Evolutionary conservation across 2,888 invertebrate genomes (phyloP).

Genomic region (Tenodera sinensis): DNA sequence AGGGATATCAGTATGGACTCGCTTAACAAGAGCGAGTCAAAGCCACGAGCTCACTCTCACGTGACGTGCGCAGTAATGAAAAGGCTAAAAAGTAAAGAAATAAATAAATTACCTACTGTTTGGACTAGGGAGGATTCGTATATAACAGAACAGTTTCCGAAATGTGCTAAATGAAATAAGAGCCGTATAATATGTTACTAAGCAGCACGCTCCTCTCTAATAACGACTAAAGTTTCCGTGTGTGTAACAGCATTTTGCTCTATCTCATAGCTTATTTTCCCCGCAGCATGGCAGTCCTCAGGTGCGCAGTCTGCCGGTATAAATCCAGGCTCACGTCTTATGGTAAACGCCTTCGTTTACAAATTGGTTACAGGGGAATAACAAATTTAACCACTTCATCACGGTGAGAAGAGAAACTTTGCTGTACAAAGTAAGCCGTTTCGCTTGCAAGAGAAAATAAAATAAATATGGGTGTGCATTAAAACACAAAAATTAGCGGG

Average conservation of each 20-base stretch:
- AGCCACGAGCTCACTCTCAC: too few relatives aligned
- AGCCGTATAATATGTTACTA: too few relatives aligned
- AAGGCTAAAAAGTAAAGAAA: too few relatives aligned
- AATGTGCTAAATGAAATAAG: too few relatives aligned
- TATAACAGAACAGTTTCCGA: too few relatives aligned
- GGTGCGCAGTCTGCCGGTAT: background rate
- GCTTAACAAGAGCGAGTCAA: too few relatives aligned
- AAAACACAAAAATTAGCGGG: background rate
- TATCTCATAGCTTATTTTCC: background rate
- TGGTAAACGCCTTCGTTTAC: background rate
- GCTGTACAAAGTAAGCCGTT: background rate
- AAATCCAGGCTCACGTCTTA: background rate
- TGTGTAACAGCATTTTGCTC: background rate
- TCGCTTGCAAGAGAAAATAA: background rate
- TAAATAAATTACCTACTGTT: too few relatives aligned
- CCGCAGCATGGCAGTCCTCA: background rate
- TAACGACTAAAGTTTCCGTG: background rate
- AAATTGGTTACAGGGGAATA: constrained; percentile 12
- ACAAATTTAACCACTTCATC: constrained; percentile 10
- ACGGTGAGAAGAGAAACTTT: background rate
- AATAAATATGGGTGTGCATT: background rate
- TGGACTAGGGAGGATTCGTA: too few relatives aligned
- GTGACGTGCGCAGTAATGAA: too few relatives aligned
- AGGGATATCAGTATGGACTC: too few relatives aligned
- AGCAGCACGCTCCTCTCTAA: background rate